phyloP scores from a whole-genome alignment of 2,888 invertebrate genomes.

The Hirtodrosophila histrioides region DNA sequence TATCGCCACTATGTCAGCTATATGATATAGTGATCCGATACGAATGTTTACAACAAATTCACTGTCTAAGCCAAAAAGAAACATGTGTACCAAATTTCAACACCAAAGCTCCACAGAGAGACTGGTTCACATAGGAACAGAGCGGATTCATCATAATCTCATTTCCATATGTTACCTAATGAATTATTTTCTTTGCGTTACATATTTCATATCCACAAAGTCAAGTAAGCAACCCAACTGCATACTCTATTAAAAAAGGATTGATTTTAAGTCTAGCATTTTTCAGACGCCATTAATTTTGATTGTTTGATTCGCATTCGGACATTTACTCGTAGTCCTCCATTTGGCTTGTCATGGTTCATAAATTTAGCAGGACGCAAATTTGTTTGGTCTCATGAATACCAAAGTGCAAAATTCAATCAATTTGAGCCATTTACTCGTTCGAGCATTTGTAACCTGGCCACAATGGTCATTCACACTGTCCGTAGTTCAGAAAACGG shows the following conservation, averaged over 20 bases:
- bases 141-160: too few species aligned
- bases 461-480: slow-evolving; percentile 56
- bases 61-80: too few species aligned
- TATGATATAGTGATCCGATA: too few species aligned
- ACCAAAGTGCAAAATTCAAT: slow-evolving; percentile 78
- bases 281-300: slow-evolving; percentile 23
- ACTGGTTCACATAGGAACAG: too few species aligned
- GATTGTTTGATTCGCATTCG: slow-evolving; percentile 22
- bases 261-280: slow-evolving; percentile 25
- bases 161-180: too few species aligned
- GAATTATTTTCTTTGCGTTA: too few species aligned
- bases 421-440: slow-evolving; percentile 76
- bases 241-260: not conserved
- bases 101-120: too few species aligned
- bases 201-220: too few species aligned
- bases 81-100: too few species aligned
- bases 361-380: slow-evolving; percentile 64
- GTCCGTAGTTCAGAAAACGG: not conserved
- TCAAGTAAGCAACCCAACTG: not conserved
- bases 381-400: slow-evolving; percentile 75
- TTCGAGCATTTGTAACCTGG: slow-evolving; percentile 50
- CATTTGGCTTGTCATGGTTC: slow-evolving; percentile 49
- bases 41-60: too few species aligned
- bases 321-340: slow-evolving; percentile 4
- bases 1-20: too few species aligned